Percentiles rank a stretch among this genome's conserved stretches.
Conservation (phyloP, 2,888 invertebrate species). For the Ferdinandea cuprea region DNA sequence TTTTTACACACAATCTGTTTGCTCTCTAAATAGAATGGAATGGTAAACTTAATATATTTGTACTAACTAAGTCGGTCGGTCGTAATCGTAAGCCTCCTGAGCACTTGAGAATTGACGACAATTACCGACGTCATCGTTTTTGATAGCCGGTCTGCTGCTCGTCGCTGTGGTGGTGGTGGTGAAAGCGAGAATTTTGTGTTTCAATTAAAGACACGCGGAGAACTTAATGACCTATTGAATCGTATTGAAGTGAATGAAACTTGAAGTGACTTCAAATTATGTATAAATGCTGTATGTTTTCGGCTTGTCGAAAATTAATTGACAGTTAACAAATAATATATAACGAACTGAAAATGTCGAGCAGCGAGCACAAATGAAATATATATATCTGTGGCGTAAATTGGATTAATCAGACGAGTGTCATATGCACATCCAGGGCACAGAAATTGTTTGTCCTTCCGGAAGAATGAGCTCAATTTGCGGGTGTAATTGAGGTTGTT, state of each 20-base stretch:
- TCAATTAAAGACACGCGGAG: conserved; percentile 53
- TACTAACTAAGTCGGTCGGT: conserved; percentile 32
- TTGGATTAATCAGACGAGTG: not conserved
- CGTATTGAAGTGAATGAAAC: conserved; percentile 42
- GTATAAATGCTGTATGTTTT: not conserved
- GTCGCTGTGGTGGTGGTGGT: not conserved
- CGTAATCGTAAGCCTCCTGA: conserved; percentile 9
- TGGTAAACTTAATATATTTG: conserved; percentile 36
- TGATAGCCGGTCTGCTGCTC: not conserved
- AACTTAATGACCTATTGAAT: conserved; percentile 40
- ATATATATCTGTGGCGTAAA: not conserved
- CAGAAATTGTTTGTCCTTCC: conserved; percentile 20
- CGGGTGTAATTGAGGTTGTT: conserved; percentile 4
- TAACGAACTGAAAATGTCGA: conserved; percentile 24
- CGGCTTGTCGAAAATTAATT: conserved; percentile 42
- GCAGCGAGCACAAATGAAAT: conserved; percentile 5
- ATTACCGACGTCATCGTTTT: conserved; percentile 17
- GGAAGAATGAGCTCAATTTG: conserved; percentile 3
- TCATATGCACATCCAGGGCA: not conserved
- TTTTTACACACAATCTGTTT: conserved; percentile 68
- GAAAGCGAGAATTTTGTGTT: conserved; percentile 39
- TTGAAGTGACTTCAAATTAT: conserved; percentile 16
- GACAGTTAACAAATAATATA: conserved; percentile 36
- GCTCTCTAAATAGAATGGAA: conserved; percentile 34
- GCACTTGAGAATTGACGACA: conserved; percentile 54